Base-by-base conservation (phyloP, 2,113 vertebrate genomes). In the Cromileptes altivelis region DNA sequence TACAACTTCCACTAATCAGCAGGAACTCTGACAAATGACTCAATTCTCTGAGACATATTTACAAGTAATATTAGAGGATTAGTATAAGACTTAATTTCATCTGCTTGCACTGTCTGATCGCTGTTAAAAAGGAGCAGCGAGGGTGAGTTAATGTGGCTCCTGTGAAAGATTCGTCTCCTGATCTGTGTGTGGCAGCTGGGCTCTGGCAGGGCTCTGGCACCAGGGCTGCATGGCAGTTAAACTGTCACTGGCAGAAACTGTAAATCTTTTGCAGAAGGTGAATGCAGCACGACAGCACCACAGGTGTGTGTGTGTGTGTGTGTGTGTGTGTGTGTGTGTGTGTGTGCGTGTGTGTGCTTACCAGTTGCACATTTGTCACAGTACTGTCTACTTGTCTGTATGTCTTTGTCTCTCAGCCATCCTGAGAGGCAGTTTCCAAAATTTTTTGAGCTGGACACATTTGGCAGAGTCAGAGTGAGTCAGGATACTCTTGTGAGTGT, bases 161-260 rank as follows among this genome's bases (percentile, higher is more conserved):
- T 62, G 74, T 83, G 70, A 84, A 1, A 85, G 88, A 85, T 85
- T 71, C 4, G 47, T 58, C 76, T 85, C 65, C 88, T 77, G 88
- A 90, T 93, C 71, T 90, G 89, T 80, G 72, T 18, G 86, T 87
- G 88, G 92, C 92, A 94, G 88, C 90, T 91, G 89, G 69, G 80
- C 82, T 85, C 80, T 78, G 85, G 87, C 88, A 85, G 47, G 60
- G 72, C 81, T 88, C 56, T 89, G 89, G 89, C 87, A 89, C 37
- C 70, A 37, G 62, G 23, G 64, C 88, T 65, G 70, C 77, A 49
- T 76, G 90, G 91, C 92, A 93, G 94, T 94, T 94, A 91, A 94
- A 94, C 93, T 91, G 94, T 90, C 94, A 84, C 65, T 85, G 80
- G 81, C 91, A 93, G 84, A 89, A 92, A 87, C 86, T 78, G 56